Percentiles rank a stretch among this genome's conserved stretches.
Evolutionary conservation across 2,888 invertebrate species (phyloP).

Genomic region (Nomada ferruginata): DNA sequence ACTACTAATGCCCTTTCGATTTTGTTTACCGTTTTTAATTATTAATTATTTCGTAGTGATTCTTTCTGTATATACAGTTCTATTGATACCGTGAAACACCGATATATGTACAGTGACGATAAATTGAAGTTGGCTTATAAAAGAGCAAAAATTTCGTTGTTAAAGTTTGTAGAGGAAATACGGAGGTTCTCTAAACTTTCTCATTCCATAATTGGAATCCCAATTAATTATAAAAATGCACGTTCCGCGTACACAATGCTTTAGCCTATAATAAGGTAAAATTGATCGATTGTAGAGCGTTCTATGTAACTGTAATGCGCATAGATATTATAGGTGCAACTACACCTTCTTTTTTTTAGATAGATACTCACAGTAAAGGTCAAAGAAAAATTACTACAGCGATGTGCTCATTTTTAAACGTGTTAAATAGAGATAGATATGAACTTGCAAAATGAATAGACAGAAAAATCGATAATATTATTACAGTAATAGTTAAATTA

Average conservation of each 20-base stretch:
- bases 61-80: not conserved
- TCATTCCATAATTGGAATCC: not conserved
- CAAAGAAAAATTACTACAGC: too few relatives aligned
- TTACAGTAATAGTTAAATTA: too few relatives aligned
- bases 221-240: conserved; percentile 16
- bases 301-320: not conserved
- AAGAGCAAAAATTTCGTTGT: conserved; percentile 1
- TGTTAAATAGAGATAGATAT: too few relatives aligned
- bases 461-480: too few relatives aligned
- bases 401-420: too few relatives aligned
- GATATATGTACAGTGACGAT: not conserved
- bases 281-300: conserved; percentile 22
- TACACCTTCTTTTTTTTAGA: conserved; percentile 2
- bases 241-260: not conserved
- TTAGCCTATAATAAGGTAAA: not conserved
- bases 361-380: not conserved
- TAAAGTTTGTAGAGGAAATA: not conserved
- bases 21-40: not conserved
- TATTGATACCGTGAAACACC: not conserved
- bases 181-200: not conserved
- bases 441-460: too few relatives aligned
- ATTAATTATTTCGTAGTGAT: not conserved
- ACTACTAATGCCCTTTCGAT: too few relatives aligned
- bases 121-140: not conserved
- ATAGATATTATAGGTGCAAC: not conserved